Base-by-base conservation (phyloP, 2,888 invertebrate species). In the Leucoma salicis region DNA sequence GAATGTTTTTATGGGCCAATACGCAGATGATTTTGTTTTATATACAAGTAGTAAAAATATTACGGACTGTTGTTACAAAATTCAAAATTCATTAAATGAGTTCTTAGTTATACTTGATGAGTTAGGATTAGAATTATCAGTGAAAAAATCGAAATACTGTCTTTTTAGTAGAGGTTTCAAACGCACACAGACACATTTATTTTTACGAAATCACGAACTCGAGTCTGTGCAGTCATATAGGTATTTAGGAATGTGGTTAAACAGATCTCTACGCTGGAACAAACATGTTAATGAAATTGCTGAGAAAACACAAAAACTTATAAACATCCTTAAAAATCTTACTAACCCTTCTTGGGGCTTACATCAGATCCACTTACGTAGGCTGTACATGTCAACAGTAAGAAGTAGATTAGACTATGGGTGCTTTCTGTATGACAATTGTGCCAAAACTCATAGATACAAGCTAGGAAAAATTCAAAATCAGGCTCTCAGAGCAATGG, bases 371-470 rank as follows among this genome's bases (percentile, higher is more conserved):
- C 31, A 34, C 1, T 29, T 42, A 10, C 11, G 42, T 12, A 13
- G 13, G 0, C 6, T 42, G 13, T 42, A 36, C 14, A 36, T 42
- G 5, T 1, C 42, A 0, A 14, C 32, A 7, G 31, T 42, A 25
- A 27, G 36, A 18, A 42, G 42, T 21, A 35, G 36, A 0, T 16
- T 41, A 2, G 41, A 41, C 11, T 41, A 12, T 18, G 35, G 31
- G 10, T 31, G 41, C 14, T 35, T 41, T 11, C 5, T 41, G n/a
- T 12, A 34, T n/a, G 42, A 31, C 5, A 34, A 34, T 31, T 24
- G 42, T 12, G 42, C 42, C 2, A 15, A 42, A 14, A 16, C n/a
- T 2, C 29, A 42, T 31, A 3, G 37, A 4, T 10, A n/a, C 1
- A 37, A 38, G n/a, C 2, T 42, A 7, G 34, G 38, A 2, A 28